Percentiles rank a stretch among this genome's conserved stretches.
These are phyloP conservation scores for Ostrea edulis DNA, from an alignment of 1,140 invertebrate genomes.

Conservation along the genomic window DNA sequence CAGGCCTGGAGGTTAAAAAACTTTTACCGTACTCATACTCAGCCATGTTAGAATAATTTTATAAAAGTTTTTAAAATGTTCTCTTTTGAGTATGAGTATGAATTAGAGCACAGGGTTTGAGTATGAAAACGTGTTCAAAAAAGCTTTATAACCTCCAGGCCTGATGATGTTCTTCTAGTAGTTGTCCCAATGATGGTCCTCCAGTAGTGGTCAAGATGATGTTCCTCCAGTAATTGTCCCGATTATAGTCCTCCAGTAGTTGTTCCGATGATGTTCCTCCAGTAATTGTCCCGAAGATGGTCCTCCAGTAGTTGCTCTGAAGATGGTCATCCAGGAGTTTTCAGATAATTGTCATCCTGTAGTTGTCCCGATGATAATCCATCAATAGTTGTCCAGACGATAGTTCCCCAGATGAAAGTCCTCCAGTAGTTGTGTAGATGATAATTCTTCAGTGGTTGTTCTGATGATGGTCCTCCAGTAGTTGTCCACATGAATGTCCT, in stretches of 20 bases:
- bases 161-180: neutral
- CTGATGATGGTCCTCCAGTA: too few species aligned
- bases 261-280: neutral
- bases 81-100: too few species aligned
- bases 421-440: neutral
- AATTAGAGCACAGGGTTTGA: too few species aligned
- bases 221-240: neutral
- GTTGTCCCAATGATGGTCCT: neutral
- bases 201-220: neutral
- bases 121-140: too few species aligned
- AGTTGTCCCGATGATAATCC: neutral
- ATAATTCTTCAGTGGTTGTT: neutral
- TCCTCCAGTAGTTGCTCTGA: neutral
- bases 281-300: neutral
- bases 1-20: too few species aligned
- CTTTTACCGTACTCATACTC: too few species aligned
- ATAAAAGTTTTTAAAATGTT: too few species aligned
- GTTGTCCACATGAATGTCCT: too few species aligned
- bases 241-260: neutral
- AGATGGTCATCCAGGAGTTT: neutral
- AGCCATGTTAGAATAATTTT: too few species aligned
- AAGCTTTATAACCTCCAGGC: too few species aligned
- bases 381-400: neutral
- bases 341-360: neutral
- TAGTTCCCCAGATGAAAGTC: neutral